Conservation (phyloP, 2,888 invertebrate species). For the Isotomurus palustris region DNA sequence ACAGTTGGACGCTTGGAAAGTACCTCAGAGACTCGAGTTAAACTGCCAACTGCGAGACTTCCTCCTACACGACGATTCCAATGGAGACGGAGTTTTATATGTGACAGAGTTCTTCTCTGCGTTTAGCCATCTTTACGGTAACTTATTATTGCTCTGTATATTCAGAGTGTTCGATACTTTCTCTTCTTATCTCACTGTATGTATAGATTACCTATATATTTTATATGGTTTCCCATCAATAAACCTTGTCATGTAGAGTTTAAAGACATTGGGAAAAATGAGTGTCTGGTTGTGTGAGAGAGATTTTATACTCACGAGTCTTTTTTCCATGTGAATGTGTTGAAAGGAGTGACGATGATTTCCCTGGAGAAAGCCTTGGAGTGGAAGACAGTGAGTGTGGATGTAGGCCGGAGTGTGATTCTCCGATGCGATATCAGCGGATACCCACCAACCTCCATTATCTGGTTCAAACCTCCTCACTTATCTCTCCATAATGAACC, state of each 20-base stretch:
- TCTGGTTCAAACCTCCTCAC: constrained; percentile 54
- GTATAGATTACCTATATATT: too few relatives aligned
- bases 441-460: constrained; percentile 64
- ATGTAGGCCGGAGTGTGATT: constrained; percentile 70
- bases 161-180: too few relatives aligned
- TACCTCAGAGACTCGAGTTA: constrained; percentile 10
- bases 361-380: constrained; percentile 67
- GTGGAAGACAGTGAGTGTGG: constrained; percentile 63
- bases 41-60: constrained; percentile 65
- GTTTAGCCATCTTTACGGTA: constrained; percentile 70
- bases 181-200: too few relatives aligned
- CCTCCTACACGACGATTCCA: constrained; percentile 64
- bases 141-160: too few relatives aligned
- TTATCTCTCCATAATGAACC: constrained; percentile 12
- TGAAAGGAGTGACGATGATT: constrained; percentile 64
- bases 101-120: constrained; percentile 71
- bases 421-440: constrained; percentile 71
- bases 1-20: constrained; percentile 14
- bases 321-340: too few relatives aligned
- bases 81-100: constrained; percentile 61
- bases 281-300: too few relatives aligned
- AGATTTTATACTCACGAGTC: too few relatives aligned
- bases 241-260: too few relatives aligned
- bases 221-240: too few relatives aligned
- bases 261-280: too few relatives aligned